Conservation (phyloP, 2,797 vertebrate species). For the Chaetodon trifasciatus region DNA sequence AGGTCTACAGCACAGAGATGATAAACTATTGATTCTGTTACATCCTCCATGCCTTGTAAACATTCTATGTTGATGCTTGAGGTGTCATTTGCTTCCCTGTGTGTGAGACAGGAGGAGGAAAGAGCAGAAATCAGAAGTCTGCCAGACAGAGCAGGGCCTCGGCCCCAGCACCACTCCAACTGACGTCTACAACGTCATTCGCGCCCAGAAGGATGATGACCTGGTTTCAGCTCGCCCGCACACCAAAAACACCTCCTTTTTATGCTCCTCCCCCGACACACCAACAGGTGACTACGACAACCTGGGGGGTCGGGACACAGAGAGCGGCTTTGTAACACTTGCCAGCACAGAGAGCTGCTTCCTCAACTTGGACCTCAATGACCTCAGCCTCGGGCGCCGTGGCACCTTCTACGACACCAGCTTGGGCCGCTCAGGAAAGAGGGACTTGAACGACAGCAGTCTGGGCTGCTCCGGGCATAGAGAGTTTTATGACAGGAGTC, state of each 20-base stretch:
- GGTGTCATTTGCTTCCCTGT: constrained; percentile 18
- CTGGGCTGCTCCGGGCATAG: constrained; percentile 60
- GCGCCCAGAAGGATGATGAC: constrained; percentile 91
- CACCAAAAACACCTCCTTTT: constrained; percentile 93
- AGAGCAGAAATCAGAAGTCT: constrained; percentile 75
- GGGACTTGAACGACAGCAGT: constrained; percentile 63
- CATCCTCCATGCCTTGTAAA: neutral
- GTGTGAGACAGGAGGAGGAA: constrained; percentile 70
- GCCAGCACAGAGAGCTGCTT: constrained; percentile 92
- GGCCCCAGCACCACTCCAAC: constrained; percentile 83
- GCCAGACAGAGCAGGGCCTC: constrained; percentile 81
- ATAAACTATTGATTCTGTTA: no score
- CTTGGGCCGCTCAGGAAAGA: constrained; percentile 70
- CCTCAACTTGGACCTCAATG: constrained; percentile 93
- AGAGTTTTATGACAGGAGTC: constrained; percentile 75
- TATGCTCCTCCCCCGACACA: constrained; percentile 83
- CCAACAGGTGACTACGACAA: constrained; percentile 88
- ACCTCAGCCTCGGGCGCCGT: constrained; percentile 82
- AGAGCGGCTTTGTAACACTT: constrained; percentile 88
- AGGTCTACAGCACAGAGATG: neutral
- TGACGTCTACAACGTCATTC: constrained; percentile 92
- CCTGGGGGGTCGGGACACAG: constrained; percentile 84
- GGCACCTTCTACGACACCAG: constrained; percentile 74
- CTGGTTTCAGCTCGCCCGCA: constrained; percentile 90
- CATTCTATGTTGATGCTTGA: neutral